Evolutionary conservation across 2,888 invertebrate genomes (phyloP), one percentile per base, ranked within the genome.

Genomic region (Saturnia japonica): DNA sequence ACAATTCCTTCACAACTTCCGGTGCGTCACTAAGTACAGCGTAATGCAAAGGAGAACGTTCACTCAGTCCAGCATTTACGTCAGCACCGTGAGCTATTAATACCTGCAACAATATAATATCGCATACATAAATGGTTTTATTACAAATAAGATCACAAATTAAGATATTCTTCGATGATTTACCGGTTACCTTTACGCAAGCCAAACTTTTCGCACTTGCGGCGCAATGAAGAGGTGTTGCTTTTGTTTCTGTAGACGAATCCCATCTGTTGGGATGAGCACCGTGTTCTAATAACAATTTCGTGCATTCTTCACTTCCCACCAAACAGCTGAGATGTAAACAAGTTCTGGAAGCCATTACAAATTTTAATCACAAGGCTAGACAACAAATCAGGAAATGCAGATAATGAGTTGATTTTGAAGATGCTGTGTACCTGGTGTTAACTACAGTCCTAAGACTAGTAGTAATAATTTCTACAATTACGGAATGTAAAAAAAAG

Each of bases 251-350:
- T 73, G 94, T 94, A 34, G 92, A 92, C 67, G 89, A 94, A 88
- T 96, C 97, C 96, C 96, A 97, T 83, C 91, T 95, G 83, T 96
- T 95, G 0, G 97, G 95, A 79, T 95, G 94, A 0, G 97, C 96
- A 25, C 96, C 96, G 70, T 95, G 86, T 70, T 95, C 95, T 51
- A 98, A 86, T 67, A 98, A 90, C 57, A 97, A 90, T 80, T 95
- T 95, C 2, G 96, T 94, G 74, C 97, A 97, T 74, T 96, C 96
- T 60, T 95, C 94, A 78, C 96, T 96, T 28, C 97, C 97, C 19
- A 96, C 95, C 85, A 96, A 96, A 72, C 97, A 96, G 68, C 97
- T 97, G 76, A 97, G 95, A 88, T 98, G 98, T 28, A 98, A 79
- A 78, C 93, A 93, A 57, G 91, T 88, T 79, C 94, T 94, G 79